Conservation (phyloP, 2,797 vertebrate species). For the Cacajao melanocephalus region DNA sequence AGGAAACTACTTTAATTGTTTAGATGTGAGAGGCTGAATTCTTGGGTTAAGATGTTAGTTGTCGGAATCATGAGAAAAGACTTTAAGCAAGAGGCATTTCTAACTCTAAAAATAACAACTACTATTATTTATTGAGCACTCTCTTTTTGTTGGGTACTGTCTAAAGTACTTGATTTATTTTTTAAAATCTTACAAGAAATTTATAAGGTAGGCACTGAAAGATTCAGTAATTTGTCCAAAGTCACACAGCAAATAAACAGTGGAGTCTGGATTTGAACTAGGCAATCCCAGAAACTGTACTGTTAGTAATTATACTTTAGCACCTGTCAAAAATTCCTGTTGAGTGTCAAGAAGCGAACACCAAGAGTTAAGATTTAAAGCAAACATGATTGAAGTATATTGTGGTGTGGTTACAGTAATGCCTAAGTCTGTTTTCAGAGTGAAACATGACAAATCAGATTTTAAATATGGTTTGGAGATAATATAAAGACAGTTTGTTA, state of each 20-base stretch:
- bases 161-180: slow-evolving; percentile 25
- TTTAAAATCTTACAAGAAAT: not conserved
- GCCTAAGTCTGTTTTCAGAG: not conserved
- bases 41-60: slow-evolving; percentile 31
- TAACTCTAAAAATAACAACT: not conserved
- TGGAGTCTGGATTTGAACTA: not conserved
- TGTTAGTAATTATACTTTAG: not conserved
- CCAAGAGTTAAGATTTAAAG: not conserved
- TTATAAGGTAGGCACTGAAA: not conserved
- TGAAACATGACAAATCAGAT: slow-evolving; percentile 24
- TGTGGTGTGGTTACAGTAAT: not conserved
- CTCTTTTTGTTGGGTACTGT: not conserved
- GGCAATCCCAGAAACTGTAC: not conserved
- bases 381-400: not conserved
- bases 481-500: slow-evolving; percentile 33
- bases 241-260: not conserved
- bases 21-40: not conserved
- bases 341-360: not conserved
- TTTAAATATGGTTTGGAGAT: slow-evolving; percentile 22
- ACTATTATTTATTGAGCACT: not conserved
- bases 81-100: slow-evolving; percentile 12
- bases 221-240: slow-evolving; percentile 27
- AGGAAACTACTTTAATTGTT: slow-evolving; percentile 1
- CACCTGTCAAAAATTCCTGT: not conserved
- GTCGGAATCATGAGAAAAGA: slow-evolving; percentile 11